Evolutionary conservation across 2,888 invertebrate species (phyloP), one percentile per base, ranked within the genome.

Genomic region (Latrodectus elegans): DNA sequence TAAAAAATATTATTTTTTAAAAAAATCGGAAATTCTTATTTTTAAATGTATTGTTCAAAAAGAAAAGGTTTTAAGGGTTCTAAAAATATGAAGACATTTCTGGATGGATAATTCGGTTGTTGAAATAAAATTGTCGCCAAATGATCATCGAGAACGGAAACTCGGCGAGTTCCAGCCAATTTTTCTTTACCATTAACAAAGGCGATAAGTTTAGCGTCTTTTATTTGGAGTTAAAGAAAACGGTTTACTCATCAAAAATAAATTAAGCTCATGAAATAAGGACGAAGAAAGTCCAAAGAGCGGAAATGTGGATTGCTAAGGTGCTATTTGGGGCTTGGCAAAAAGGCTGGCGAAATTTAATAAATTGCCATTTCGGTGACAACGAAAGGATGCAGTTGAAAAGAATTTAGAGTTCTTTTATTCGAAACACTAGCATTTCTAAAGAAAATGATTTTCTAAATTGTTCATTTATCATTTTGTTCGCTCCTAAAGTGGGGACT

Each of bases 251-350:
- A 84, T 84, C 77, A 84, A 84, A 76, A 84, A 84, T 84, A 76
- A 84, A 84, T 84, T 84, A 84, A 84, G 84, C 71, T 65, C 65
- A 72, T 76, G 77, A 84, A 84, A 77, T 65, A 53, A 70, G 80
- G 17, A 26, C 49, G 74, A 17, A 51, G 60, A 38, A 60, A 65
- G 49, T 51, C 52, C 51, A 17, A 6, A 60, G 51, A 72, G 51
- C 80, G 80, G 80, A 80, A 80, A 51, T 49, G 14, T 22, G 51
- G 72, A 72, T 80, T 64, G 60, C 64, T 15, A 64, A 80, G 49
- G 72, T 49, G 60, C 70, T 71, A 71, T 79, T 79, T 70, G 38
- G 71, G n/a, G 60, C 60, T n/a, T 60, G 55, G 15, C 49, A 0
- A 55, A 6, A 17, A n/a, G 72, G 55, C 17, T 8, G 12, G 14